These are phyloP conservation scores for Pterocles burchelli DNA, from an alignment of 2,113 vertebrate genomes.

Conservation along the genomic window DNA sequence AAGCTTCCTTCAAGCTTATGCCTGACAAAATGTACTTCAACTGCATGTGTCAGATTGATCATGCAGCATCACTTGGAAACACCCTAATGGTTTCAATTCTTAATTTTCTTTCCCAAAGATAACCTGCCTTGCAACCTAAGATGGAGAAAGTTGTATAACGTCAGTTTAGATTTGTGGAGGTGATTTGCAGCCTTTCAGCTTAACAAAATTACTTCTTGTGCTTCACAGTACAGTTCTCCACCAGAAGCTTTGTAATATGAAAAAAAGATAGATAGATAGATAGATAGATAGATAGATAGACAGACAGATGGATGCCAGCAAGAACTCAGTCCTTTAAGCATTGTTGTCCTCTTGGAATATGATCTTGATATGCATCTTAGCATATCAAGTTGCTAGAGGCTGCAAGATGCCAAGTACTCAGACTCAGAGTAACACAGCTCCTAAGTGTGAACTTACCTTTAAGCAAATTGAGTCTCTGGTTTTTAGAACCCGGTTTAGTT, in stretches of 20 bases:
- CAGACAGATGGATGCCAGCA: neutral
- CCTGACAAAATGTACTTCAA: constrained; percentile 63
- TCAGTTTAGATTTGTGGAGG: neutral
- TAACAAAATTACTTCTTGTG: neutral
- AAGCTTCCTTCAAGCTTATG: neutral
- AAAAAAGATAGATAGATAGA: neutral
- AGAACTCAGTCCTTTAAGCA: neutral
- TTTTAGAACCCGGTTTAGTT: neutral
- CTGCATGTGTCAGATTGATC: constrained; percentile 38
- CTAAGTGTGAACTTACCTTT: neutral
- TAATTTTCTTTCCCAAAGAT: constrained; percentile 25
- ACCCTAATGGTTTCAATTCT: constrained; percentile 23
- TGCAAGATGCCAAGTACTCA: neutral
- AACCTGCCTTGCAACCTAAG: neutral
- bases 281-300: neutral
- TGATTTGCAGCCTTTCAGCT: neutral
- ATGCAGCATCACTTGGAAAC: constrained; percentile 34
- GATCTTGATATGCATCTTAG: neutral
- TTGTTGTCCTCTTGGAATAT: neutral
- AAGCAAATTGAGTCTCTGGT: neutral
- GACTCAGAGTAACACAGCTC: neutral
- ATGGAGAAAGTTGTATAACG: neutral
- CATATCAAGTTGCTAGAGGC: neutral
- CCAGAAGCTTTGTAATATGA: neutral
- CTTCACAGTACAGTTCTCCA: neutral